These are phyloP conservation scores for Muschampia plurimacula DNA, from an alignment of 2,888 invertebrate species.

Conservation along the genomic window DNA sequence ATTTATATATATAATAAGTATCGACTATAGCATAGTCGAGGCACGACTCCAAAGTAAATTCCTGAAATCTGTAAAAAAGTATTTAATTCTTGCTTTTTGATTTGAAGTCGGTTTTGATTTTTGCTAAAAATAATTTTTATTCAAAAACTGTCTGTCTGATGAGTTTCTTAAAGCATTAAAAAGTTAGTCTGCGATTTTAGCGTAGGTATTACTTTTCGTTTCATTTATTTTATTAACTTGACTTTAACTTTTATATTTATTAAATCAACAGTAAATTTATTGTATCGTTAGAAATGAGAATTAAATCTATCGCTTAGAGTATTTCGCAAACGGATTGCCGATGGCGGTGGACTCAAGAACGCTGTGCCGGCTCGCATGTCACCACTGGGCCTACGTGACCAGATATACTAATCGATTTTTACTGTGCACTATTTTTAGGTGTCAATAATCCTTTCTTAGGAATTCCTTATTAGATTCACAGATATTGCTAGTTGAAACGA, in stretches of 20 bases:
- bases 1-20: neutral
- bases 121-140: neutral
- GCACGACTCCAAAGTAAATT: too few relatives aligned
- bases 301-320: conserved; percentile 31
- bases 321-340: conserved; percentile 64
- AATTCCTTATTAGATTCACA: neutral
- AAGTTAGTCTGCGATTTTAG: too few relatives aligned
- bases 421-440: conserved; percentile 56
- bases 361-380: conserved; percentile 62
- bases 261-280: conserved; percentile 27
- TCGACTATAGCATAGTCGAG: too few relatives aligned
- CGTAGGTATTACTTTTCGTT: too few relatives aligned
- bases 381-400: conserved; percentile 68
- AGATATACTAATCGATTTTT: conserved; percentile 63
- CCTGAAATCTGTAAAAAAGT: too few relatives aligned
- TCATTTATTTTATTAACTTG: too few relatives aligned
- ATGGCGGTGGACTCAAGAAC: conserved; percentile 63
- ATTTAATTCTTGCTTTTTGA: too few relatives aligned
- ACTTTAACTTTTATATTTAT: too few relatives aligned
- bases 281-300: neutral
- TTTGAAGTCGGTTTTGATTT: too few relatives aligned
- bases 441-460: conserved; percentile 57
- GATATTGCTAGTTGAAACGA: neutral
- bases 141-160: too few relatives aligned
- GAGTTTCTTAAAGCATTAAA: too few relatives aligned